These are phyloP conservation scores for Teleogryllus oceanicus DNA, from an alignment of 2,888 invertebrate genomes.

Conservation along the genomic window DNA sequence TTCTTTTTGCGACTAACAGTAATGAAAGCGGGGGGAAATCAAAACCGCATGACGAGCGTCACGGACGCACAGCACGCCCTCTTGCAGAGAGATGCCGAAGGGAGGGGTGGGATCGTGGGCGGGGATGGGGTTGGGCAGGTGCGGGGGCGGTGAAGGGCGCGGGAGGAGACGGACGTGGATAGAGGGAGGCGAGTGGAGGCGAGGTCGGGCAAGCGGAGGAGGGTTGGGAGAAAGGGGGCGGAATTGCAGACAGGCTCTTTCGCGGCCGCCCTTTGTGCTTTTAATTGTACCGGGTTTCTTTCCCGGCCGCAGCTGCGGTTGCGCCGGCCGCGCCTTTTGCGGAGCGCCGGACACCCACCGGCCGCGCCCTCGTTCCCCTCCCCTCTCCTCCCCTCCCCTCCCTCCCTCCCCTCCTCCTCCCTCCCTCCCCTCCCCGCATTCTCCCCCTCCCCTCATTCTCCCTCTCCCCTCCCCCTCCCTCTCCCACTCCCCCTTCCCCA, in stretches of 20 bases:
- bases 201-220: no score
- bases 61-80: background rate
- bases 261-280: background rate
- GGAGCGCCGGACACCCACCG: background rate
- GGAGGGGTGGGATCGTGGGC: background rate
- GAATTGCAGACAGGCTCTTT: no score
- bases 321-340: background rate
- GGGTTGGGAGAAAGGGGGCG: no score
- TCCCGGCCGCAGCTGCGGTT: background rate
- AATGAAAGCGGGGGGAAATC: background rate
- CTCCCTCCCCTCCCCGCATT: no score
- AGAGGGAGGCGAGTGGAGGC: no score
- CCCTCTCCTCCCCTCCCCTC: no score
- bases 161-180: background rate
- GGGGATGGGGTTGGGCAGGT: background rate
- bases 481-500: no score
- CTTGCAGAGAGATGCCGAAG: no score
- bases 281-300: background rate
- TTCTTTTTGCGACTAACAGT: background rate
- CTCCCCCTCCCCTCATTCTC: no score
- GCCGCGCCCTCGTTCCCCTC: background rate
- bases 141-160: background rate
- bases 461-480: no score
- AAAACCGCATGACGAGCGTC: background rate
- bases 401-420: no score